Evolutionary conservation across 2,113 vertebrate species (phyloP).

Genomic region (Rhagologus leucostigma): DNA sequence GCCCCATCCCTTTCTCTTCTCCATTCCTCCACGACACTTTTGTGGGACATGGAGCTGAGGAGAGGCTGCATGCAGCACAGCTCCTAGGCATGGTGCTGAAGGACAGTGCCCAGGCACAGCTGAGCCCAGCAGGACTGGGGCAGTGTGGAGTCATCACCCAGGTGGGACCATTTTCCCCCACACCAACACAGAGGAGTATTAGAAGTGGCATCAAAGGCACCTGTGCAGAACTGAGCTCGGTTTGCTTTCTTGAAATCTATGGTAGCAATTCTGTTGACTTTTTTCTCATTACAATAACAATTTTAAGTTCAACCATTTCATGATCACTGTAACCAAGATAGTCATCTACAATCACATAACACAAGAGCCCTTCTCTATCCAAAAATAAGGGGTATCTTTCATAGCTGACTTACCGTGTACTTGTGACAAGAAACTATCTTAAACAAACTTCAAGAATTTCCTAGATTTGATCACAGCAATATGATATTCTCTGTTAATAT

Average conservation of each 20-base stretch:
- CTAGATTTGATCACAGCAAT: background rate
- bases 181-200: rapidly evolving
- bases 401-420: background rate
- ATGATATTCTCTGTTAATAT: background rate
- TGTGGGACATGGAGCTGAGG: background rate
- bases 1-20: background rate
- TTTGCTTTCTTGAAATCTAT: background rate
- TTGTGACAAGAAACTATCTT: background rate
- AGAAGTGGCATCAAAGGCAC: too few species aligned
- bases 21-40: background rate
- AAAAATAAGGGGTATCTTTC: background rate
- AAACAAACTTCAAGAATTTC: background rate
- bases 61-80: background rate
- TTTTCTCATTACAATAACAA: background rate
- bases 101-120: background rate
- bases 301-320: background rate
- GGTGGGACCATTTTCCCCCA: background rate
- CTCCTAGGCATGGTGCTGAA: background rate
- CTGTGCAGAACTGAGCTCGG: background rate
- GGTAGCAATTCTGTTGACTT: background rate
- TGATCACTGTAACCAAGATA: background rate
- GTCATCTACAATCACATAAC: background rate
- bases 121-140: background rate
- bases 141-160: too few species aligned
- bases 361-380: background rate